Percentiles rank a stretch among this genome's conserved stretches.
These are phyloP conservation scores for Cheilinus undulatus DNA, from an alignment of 2,113 vertebrate species.

Conservation along the genomic window DNA sequence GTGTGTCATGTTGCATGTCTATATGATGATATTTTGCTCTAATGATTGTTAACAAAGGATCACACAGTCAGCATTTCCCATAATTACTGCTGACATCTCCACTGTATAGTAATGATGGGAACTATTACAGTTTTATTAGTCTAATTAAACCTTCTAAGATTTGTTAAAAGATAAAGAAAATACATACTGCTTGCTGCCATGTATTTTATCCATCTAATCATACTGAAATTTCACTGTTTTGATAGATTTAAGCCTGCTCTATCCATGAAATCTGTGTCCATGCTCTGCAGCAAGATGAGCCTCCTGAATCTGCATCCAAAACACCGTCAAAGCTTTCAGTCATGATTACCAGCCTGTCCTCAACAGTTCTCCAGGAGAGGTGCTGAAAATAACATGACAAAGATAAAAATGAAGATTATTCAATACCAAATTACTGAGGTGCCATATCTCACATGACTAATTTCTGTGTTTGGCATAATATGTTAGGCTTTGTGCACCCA, in stretches of 20 bases:
- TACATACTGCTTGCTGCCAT: background rate
- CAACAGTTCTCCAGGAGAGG: background rate
- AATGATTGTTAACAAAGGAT: background rate
- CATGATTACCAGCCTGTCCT: background rate
- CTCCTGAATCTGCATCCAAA: background rate
- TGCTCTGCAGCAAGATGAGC: background rate
- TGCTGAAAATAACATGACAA: background rate
- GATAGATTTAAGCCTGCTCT: background rate
- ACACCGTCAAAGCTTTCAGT: background rate
- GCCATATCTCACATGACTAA: background rate
- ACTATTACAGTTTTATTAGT: slow-evolving; percentile 12
- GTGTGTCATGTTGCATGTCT: background rate
- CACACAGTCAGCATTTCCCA: slow-evolving; percentile 18
- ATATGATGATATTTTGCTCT: slow-evolving; percentile 1
- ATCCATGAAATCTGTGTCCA: background rate
- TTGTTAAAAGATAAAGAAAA: background rate
- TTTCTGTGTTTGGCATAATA: too few species aligned
- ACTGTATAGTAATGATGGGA: slow-evolving; percentile 4
- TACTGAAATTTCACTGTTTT: background rate
- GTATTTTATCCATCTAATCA: background rate
- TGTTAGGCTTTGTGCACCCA: too few species aligned
- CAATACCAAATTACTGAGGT: background rate
- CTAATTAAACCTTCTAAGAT: background rate
- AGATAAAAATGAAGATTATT: background rate
- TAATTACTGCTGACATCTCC: slow-evolving; percentile 29